These are phyloP conservation scores for Ovis canadensis DNA, from an alignment of 2,113 vertebrate species.

Conservation along the genomic window DNA sequence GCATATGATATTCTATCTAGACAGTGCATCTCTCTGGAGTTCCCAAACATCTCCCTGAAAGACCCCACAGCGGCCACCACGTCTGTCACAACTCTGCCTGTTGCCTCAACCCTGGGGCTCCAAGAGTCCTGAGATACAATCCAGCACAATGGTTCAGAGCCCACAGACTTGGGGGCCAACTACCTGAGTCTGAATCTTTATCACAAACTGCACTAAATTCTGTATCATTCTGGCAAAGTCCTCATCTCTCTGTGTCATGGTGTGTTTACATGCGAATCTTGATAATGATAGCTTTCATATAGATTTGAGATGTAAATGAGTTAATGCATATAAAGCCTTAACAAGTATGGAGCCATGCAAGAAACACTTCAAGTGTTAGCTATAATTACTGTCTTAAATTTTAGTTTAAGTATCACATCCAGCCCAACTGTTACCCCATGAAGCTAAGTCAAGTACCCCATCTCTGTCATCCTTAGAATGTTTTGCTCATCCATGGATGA, in stretches of 20 bases:
- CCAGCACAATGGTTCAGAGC: not conserved
- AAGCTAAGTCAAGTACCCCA: not conserved
- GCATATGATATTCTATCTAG: not conserved
- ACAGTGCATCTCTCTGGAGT: not conserved
- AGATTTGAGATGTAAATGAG: not conserved
- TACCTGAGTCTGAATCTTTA: not conserved
- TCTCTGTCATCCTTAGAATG: not conserved
- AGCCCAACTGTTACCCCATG: not conserved
- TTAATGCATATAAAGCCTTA: not conserved
- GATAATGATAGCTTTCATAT: not conserved
- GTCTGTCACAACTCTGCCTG: not conserved
- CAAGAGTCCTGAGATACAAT: not conserved
- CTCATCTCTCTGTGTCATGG: not conserved
- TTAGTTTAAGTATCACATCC: not conserved
- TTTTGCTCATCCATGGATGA: not conserved
- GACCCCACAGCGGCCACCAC: not conserved
- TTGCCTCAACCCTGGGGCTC: not conserved
- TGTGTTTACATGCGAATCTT: not conserved
- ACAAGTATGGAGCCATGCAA: not conserved
- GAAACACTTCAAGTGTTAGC: not conserved
- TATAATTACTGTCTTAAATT: not conserved
- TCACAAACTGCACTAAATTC: not conserved
- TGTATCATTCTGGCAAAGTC: not conserved
- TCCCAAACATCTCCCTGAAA: not conserved
- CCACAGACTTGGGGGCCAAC: not conserved